Evolutionary conservation across 2,113 vertebrate species (phyloP), one percentile per base, ranked within the genome.

Genomic region (Chionodraco myersi): DNA sequence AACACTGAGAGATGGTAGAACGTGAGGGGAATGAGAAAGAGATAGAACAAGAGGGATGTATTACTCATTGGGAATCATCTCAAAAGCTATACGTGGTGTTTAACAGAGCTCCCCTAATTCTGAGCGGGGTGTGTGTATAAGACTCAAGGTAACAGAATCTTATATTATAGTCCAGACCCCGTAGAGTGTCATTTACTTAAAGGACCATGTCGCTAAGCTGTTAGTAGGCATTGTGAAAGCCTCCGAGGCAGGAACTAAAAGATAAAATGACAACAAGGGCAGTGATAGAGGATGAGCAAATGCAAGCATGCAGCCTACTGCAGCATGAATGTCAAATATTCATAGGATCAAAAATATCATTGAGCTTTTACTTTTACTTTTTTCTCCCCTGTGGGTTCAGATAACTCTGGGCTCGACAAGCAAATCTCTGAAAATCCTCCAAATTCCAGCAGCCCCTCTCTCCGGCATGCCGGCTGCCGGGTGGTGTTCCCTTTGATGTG

Each of bases 1-100:
- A 99, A 88, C 93, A 97, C 98, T 99, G 89, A 26, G 48, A 64
- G 34, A 41, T 6, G n/a, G 26, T 11, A 13, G 23, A 54, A 47
- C 16, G 75, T 49, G 58, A 72, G 48, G 49, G 49, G 60, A 67
- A 10, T n/a, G 36, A 34, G n/a, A 16, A 41, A 36, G 34, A 54
- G 10, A 61, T 0, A 52, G 23, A 74, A 8, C 30, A 23, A 54
- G n/a, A 66, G 56, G 74, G 44, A 44, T 60, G 54, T n/a, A 56
- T 90, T 83, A 91, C 75, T 70, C 74, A 80, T 4, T 44, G 58
- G 11, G 51, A 30, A 77, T 62, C 48, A 66, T 72, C 82, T 76
- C 56, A 73, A 79, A 85, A 81, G 80, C 63, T 62, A 57, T 57
- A 58, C 76, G 66, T 34, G 26, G 60, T 75, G 72, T 82, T 87